Percentiles rank a stretch among this genome's conserved stretches.
Conservation (phyloP, 2,888 invertebrate genomes). For the Metallyticus violacea region DNA sequence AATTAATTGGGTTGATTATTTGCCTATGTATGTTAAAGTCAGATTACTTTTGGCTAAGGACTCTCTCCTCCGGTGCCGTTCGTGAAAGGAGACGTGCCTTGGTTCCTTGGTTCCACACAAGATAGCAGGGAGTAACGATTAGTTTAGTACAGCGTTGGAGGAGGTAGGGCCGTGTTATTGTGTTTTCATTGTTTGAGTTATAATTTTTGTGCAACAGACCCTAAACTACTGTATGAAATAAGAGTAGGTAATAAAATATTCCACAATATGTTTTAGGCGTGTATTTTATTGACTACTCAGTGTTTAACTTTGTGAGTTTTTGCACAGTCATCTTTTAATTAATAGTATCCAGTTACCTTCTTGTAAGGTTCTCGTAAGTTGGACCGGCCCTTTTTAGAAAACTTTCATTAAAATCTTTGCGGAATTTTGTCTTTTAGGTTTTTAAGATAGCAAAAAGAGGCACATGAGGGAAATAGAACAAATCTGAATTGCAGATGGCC, state of each 20-base stretch:
- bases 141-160: background rate
- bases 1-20: too few relatives aligned
- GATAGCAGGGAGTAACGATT: too few relatives aligned
- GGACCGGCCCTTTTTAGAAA: background rate
- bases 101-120: too few relatives aligned
- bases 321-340: background rate
- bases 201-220: background rate
- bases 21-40: too few relatives aligned
- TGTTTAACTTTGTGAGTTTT: background rate
- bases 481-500: background rate
- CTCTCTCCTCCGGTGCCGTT: too few relatives aligned
- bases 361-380: background rate
- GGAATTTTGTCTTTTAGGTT: background rate
- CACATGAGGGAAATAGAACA: background rate
- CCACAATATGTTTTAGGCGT: background rate
- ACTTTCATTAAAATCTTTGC: background rate
- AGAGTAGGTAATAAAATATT: background rate
- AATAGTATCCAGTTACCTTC: background rate
- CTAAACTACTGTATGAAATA: background rate
- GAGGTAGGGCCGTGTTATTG: background rate
- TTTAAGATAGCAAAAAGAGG: background rate
- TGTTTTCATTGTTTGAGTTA: background rate
- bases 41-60: too few relatives aligned
- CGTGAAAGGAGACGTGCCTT: too few relatives aligned
- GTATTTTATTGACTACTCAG: background rate